Evolutionary conservation across 1,140 invertebrate genomes (phyloP), one percentile per base, ranked within the genome.

Genomic region (Camponotus floridanus): DNA sequence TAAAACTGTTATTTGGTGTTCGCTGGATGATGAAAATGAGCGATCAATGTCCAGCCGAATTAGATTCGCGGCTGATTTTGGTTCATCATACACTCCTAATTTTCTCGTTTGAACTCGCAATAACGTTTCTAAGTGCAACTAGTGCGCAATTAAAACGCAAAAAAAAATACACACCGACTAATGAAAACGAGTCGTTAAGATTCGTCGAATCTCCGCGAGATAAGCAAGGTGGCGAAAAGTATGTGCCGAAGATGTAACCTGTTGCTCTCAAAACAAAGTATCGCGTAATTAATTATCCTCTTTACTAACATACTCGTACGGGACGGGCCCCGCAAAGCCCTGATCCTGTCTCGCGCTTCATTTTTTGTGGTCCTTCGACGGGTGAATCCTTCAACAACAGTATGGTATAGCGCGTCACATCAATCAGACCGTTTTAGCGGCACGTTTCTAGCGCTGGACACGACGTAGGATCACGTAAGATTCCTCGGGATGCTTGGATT

Each of bases 341-440:
- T 65, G 31, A n/a, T 59, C 26, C 26, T 26, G 26, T 39, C 33
- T 39, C 55, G 33, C 26, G 55, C 68, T 74, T 83, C 45, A 80
- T 80, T 80, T 45, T 26, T 73, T 61, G 42, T 74, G 57, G 79
- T 83, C 79, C 79, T 83, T 83, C 79, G 68, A 83, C 68, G 79
- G 79, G 79, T 83, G 68, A 74, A 83, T 83, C 79, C 79, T 83
- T 83, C 79, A 83, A 83, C 79, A 83, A 83, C 79, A 83, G 79
- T 83, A 83, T 83, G 79, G 79, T 83, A 83, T 83, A 83, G 79
- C 79, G 79, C 79, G 79, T 71, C 15, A 18, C 15, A 18, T 51
- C 42, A 62, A 74, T 26, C 57, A 73, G n/a, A 8, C 21, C 51
- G 79, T 45, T 13, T 26, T 45, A 55, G 74, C 55, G 48, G 3